Evolutionary conservation across 1,140 invertebrate species (phyloP).

Genomic region (Scaptomyza montana): DNA sequence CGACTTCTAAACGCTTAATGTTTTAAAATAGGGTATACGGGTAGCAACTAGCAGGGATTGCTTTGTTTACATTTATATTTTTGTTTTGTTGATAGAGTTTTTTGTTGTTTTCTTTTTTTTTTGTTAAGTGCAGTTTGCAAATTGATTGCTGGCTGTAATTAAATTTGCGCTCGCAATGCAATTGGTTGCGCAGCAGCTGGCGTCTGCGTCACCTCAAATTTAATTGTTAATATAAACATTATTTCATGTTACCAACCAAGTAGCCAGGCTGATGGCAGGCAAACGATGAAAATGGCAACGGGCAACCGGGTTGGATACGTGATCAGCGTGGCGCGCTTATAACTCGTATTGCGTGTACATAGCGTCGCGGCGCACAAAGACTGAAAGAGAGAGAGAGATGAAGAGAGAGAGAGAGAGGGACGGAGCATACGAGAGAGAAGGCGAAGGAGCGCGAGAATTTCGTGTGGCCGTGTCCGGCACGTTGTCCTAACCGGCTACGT

Average conservation of each 20-base stretch:
- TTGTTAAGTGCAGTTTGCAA: slow-evolving; percentile 22
- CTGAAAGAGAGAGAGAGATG: background rate
- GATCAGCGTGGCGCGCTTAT: slow-evolving; percentile 57
- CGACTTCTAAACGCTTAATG: background rate
- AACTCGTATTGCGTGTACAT: slow-evolving; percentile 71
- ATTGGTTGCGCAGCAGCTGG: slow-evolving; percentile 5
- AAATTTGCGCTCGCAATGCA: slow-evolving; percentile 52
- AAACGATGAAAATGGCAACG: slow-evolving; percentile 21
- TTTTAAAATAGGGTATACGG: background rate
- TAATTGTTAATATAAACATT: slow-evolving; percentile 76
- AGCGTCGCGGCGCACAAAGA: slow-evolving; percentile 23
- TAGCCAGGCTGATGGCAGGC: background rate
- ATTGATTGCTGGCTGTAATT: slow-evolving; percentile 61
- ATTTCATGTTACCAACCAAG: slow-evolving; percentile 35
- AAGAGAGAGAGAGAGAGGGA: slow-evolving; percentile 19
- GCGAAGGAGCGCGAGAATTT: slow-evolving; percentile 13
- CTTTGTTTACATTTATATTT: slow-evolving; percentile 1
- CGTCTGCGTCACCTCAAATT: slow-evolving; percentile 27
- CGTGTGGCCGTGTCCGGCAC: slow-evolving; percentile 31
- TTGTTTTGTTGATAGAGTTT: background rate
- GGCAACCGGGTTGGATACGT: slow-evolving; percentile 52
- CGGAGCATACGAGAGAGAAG: slow-evolving; percentile 8
- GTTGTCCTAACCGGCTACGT: slow-evolving; percentile 48
- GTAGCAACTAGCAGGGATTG: background rate
- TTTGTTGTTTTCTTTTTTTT: background rate